Evolutionary conservation across 2,797 vertebrate genomes (phyloP).

Genomic region (Microctenopoma lineatum): DNA sequence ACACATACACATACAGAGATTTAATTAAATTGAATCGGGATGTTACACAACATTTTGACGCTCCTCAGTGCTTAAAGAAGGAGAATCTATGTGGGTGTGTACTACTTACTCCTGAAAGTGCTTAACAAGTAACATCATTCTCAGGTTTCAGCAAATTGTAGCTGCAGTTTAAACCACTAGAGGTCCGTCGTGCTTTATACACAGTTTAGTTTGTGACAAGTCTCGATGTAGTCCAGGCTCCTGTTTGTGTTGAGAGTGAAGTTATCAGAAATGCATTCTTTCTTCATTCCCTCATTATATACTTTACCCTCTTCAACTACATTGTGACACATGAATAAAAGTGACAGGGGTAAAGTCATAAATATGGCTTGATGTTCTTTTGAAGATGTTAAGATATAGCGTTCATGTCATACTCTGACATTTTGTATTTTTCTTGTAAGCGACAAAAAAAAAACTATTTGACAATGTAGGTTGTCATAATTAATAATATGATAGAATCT

Average conservation of each 20-base stretch:
- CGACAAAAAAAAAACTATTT: too few species aligned
- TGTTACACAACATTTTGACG: too few species aligned
- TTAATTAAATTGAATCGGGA: neutral
- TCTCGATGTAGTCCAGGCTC: neutral
- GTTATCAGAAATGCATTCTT: neutral
- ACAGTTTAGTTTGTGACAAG: neutral
- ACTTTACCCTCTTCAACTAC: neutral
- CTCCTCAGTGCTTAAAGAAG: neutral
- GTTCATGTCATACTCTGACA: too few species aligned
- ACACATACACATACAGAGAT: neutral
- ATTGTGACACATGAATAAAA: neutral
- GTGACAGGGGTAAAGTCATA: neutral
- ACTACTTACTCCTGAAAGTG: neutral
- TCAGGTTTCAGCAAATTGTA: neutral
- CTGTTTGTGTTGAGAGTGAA: neutral
- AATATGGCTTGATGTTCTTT: neutral
- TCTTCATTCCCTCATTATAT: neutral
- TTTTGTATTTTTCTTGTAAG: too few species aligned
- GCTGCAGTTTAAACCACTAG: slow-evolving; percentile 53
- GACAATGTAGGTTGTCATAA: neutral
- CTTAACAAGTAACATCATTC: neutral
- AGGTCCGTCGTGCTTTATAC: slow-evolving; percentile 38
- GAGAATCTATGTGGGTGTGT: neutral
- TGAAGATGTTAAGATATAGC: too few species aligned
- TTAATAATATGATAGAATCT: neutral